A percentile compares a stretch with the other conserved stretches of the same genome.
Evolutionary conservation across 2,113 vertebrate species (phyloP).

Genomic region (Varanus salvator): DNA sequence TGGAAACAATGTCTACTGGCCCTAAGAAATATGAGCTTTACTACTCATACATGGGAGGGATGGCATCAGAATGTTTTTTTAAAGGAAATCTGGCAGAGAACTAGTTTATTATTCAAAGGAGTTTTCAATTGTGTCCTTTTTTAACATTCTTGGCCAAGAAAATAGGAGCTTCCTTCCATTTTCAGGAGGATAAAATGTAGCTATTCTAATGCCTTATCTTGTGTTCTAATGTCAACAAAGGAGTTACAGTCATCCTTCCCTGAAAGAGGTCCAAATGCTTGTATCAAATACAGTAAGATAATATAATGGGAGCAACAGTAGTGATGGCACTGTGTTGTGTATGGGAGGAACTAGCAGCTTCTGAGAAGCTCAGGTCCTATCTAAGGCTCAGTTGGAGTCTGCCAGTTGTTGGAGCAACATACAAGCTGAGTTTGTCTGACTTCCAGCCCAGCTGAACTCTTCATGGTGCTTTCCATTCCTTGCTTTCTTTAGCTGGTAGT

Average conservation of each 20-base stretch:
- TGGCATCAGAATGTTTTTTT: conserved; percentile 56
- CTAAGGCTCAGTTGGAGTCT: too few relatives aligned
- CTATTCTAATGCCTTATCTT: not conserved
- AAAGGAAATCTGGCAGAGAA: conserved; percentile 45
- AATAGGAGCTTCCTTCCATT: conserved; percentile 27
- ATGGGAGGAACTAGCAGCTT: too few relatives aligned
- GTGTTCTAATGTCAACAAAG: not conserved
- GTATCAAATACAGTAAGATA: not conserved
- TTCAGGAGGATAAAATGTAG: not conserved
- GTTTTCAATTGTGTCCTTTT: conserved; percentile 47
- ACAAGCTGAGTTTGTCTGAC: too few relatives aligned
- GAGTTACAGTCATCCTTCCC: not conserved
- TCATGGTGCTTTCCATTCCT: too few relatives aligned
- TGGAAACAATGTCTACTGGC: conserved; percentile 49
- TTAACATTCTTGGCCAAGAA: conserved; percentile 14
- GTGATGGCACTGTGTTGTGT: too few relatives aligned
- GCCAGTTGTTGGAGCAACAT: too few relatives aligned
- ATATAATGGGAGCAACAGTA: not conserved
- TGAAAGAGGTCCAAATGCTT: not conserved
- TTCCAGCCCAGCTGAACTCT: too few relatives aligned
- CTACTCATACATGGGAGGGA: conserved; percentile 31
- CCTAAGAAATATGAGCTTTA: not conserved
- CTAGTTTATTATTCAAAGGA: conserved; percentile 22
- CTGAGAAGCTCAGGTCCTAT: too few relatives aligned
- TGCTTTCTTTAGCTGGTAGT: too few relatives aligned